Conservation (phyloP, 2,797 vertebrate species). For the Syngnathus rostellatus region DNA sequence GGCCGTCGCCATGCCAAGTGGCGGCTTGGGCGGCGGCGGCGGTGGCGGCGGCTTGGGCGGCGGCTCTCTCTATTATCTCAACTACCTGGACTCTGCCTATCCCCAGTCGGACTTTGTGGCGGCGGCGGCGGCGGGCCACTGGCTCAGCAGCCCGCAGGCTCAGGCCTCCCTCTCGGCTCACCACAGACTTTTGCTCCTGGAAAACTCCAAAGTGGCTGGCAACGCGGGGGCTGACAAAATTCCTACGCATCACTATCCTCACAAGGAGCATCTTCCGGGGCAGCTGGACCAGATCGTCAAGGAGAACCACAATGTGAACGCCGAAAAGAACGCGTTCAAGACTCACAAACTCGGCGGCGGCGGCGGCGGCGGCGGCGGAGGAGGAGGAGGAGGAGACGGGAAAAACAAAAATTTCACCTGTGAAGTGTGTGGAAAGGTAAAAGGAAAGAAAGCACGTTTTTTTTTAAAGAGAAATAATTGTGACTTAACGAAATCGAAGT, state of each 20-base stretch:
- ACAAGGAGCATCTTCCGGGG: conserved; percentile 70
- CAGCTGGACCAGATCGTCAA: conserved; percentile 94
- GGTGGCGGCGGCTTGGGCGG: conserved; percentile 44
- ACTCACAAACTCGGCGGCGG: conserved; percentile 72
- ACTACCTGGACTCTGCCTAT: conserved; percentile 91
- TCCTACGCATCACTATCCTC: conserved; percentile 79
- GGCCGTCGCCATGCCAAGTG: conserved; percentile 77
- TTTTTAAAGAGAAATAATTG: background rate
- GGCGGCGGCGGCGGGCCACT: conserved; percentile 74
- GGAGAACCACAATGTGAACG: conserved; percentile 75
- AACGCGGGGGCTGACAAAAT: conserved; percentile 74
- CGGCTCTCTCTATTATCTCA: conserved; percentile 91
- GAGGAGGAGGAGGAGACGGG: conserved; percentile 63
- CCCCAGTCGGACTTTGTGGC: conserved; percentile 78
- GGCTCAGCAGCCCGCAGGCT: conserved; percentile 78
- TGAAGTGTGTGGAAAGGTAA: conserved; percentile 96
- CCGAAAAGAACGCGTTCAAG: conserved; percentile 75
- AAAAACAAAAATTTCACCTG: conserved; percentile 96
- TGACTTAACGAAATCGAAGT: background rate
- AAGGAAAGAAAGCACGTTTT: too few species aligned
- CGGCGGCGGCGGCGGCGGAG: conserved; percentile 18
- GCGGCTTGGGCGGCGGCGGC: conserved; percentile 14
- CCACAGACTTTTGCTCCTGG: conserved; percentile 86
- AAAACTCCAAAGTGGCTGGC: conserved; percentile 77
- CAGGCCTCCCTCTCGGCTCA: conserved; percentile 83